Conservation (phyloP, 2,113 vertebrate species). For the Pimephales promelas region DNA sequence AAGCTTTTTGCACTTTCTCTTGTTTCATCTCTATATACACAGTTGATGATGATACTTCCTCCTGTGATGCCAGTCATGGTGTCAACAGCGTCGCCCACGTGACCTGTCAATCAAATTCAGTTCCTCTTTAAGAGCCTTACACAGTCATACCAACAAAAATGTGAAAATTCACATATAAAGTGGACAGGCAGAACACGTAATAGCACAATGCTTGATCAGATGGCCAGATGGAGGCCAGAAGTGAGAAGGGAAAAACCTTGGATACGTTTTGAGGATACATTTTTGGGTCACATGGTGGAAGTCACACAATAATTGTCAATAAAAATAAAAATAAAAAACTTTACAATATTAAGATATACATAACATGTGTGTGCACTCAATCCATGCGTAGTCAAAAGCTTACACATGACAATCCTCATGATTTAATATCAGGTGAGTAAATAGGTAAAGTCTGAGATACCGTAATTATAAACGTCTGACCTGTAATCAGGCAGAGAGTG, state of each 20-base stretch:
- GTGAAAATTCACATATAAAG: not conserved
- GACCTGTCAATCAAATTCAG: conserved; percentile 18
- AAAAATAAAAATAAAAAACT: too few relatives aligned
- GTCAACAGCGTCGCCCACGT: not conserved
- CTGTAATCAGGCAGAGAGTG: conserved; percentile 57
- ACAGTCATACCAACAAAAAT: not conserved
- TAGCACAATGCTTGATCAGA: not conserved
- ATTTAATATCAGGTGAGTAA: conserved; percentile 7
- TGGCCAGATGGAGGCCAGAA: too few relatives aligned
- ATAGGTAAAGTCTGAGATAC: not conserved
- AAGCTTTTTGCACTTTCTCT: conserved; percentile 9
- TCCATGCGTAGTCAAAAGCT: too few relatives aligned
- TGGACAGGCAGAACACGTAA: not conserved
- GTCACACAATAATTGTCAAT: too few relatives aligned
- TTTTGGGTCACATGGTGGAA: too few relatives aligned
- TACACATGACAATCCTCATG: not conserved
- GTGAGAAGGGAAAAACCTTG: too few relatives aligned
- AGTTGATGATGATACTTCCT: conserved; percentile 41
- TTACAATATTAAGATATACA: too few relatives aligned
- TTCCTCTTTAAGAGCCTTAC: conserved; percentile 24
- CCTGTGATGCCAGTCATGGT: not conserved
- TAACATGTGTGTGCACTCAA: too few relatives aligned
- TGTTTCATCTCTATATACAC: not conserved
- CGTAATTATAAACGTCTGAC: conserved; percentile 53
- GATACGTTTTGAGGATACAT: too few relatives aligned